phyloP scores from a whole-genome alignment of 2,113 vertebrate species.

The Puffinus mauretanicus region DNA sequence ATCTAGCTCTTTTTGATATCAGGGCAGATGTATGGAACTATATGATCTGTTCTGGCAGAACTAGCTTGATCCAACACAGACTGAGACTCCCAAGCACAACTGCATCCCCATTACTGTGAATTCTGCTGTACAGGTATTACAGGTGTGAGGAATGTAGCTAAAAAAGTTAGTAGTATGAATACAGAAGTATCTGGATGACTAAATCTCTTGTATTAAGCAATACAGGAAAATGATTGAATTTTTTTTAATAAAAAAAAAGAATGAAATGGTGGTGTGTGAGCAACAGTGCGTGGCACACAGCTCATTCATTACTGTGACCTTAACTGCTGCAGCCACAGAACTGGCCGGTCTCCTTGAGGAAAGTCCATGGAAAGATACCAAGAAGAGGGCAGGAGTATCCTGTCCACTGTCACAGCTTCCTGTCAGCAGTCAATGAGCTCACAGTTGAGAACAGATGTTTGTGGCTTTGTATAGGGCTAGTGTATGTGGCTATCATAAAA shows the following conservation, averaged over 20 bases:
- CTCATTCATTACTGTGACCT: background rate
- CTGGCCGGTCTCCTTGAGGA: background rate
- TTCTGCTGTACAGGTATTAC: background rate
- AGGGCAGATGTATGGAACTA: background rate
- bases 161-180: background rate
- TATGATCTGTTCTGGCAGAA: background rate
- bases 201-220: background rate
- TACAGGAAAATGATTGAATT: background rate
- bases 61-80: background rate
- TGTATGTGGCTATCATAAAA: background rate
- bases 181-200: background rate
- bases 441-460: background rate
- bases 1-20: background rate
- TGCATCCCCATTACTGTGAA: background rate
- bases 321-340: background rate
- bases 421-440: background rate
- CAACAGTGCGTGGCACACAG: background rate
- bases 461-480: background rate
- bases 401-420: background rate
- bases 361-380: background rate
- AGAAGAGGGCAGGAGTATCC: background rate
- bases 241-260: background rate
- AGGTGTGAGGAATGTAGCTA: background rate
- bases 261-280: background rate
- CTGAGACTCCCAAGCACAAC: background rate